Percentiles rank a stretch among this genome's conserved stretches.
Evolutionary conservation across 1,140 invertebrate species (phyloP).

Genomic region (Diachasma alloeum): DNA sequence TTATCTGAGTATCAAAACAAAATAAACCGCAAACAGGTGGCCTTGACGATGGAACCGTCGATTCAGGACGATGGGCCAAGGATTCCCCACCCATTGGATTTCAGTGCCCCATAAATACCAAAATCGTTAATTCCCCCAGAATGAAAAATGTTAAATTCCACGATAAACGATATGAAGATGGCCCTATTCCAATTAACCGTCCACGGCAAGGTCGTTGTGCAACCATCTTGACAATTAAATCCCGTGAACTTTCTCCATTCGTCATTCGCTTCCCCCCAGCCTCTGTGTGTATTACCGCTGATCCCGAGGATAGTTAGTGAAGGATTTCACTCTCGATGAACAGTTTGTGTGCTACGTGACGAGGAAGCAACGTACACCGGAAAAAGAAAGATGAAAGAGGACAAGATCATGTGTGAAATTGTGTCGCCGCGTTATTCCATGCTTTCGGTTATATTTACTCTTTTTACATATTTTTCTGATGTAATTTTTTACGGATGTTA

Average conservation of each 20-base stretch:
- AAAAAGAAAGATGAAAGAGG: slow-evolving; percentile 14
- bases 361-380: slow-evolving; percentile 12
- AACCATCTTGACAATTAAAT: slow-evolving; percentile 27
- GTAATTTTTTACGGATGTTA: slow-evolving; percentile 45
- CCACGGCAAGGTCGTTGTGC: slow-evolving; percentile 23
- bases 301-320: background rate
- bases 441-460: background rate
- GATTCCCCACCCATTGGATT: background rate
- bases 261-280: background rate
- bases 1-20: background rate
- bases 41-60: background rate
- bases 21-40: background rate
- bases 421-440: background rate
- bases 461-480: slow-evolving; percentile 31
- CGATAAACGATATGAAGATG: slow-evolving; percentile 2
- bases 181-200: slow-evolving; percentile 14
- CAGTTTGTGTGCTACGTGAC: background rate
- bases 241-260: slow-evolving; percentile 25
- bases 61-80: slow-evolving; percentile 17
- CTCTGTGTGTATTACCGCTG: background rate
- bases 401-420: background rate
- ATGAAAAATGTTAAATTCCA: background rate
- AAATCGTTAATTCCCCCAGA: background rate
- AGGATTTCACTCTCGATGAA: slow-evolving; percentile 29
- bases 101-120: background rate